Evolutionary conservation across 64 coral and sea anemone genomes (phyloP).

Genomic region (Astreopora myriophthalma): DNA sequence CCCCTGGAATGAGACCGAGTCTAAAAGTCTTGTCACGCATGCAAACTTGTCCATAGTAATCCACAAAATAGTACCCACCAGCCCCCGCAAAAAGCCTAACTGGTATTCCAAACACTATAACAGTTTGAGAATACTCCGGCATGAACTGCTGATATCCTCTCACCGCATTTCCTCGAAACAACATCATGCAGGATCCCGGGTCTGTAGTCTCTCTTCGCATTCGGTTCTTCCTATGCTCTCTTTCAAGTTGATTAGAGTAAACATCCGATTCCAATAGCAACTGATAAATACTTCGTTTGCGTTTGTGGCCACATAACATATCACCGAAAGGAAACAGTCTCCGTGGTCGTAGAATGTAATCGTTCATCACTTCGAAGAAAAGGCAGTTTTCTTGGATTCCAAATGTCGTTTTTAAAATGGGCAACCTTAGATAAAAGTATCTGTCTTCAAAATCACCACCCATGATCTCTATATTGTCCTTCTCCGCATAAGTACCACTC

Average conservation of each 20-base stretch:
- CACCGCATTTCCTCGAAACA: neutral
- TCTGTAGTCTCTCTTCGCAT: neutral
- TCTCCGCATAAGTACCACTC: conserved; percentile 89
- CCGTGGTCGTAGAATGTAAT: conserved; percentile 56
- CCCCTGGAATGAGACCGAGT: conserved; percentile 84
- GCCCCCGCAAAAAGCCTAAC: conserved; percentile 72
- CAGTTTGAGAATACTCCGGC: neutral
- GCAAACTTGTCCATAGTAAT: conserved; percentile 70
- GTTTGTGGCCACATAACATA: conserved; percentile 53
- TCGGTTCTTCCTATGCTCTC: conserved; percentile 29
- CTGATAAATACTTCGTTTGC: conserved; percentile 81
- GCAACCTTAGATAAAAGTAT: conserved; percentile 86
- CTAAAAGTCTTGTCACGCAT: conserved; percentile 61
- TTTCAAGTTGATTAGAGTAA: conserved; percentile 70
- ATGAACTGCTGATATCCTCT: conserved; percentile 42
- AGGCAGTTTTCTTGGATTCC: conserved; percentile 84
- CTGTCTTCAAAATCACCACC: conserved; percentile 93
- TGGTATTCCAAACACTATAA: conserved; percentile 72
- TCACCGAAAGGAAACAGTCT: conserved; percentile 82
- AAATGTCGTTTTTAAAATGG: conserved; percentile 88
- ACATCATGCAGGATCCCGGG: conserved; percentile 19
- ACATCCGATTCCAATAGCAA: conserved; percentile 77
- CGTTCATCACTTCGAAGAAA: conserved; percentile 54
- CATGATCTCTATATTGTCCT: conserved; percentile 70
- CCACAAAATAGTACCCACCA: conserved; percentile 69